phyloP scores from a whole-genome alignment of 2,888 invertebrate species.

The Phania funesta region DNA sequence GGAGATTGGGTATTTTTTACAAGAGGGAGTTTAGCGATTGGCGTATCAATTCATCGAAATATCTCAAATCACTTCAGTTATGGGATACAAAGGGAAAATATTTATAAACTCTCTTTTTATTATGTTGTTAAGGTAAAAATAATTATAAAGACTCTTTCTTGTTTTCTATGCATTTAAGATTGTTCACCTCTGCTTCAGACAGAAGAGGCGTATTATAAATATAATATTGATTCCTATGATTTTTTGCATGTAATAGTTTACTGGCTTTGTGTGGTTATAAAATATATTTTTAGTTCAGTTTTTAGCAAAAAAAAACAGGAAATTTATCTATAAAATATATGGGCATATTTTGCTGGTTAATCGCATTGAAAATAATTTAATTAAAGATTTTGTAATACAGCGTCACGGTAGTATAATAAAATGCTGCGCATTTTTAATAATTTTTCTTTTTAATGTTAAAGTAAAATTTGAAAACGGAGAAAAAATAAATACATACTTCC shows the following conservation, averaged over 20 bases:
- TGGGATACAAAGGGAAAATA: too few species aligned
- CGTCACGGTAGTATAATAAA: background rate
- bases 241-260: conserved; percentile 25
- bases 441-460: too few species aligned
- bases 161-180: background rate
- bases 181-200: conserved; percentile 36
- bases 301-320: background rate
- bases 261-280: background rate
- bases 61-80: too few species aligned
- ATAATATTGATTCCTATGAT: conserved; percentile 12
- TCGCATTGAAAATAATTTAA: background rate
- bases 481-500: too few species aligned
- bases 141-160: too few species aligned
- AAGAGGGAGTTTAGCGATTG: too few species aligned
- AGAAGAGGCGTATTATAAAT: conserved; percentile 46
- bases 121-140: too few species aligned
- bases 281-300: background rate
- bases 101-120: too few species aligned
- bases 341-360: background rate
- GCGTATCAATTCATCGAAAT: too few species aligned
- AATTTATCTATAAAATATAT: background rate
- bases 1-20: too few species aligned
- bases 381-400: background rate
- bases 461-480: too few species aligned
- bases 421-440: too few species aligned